Base-by-base conservation (phyloP, 2,888 invertebrate species). In the Dryadula phaetusa region DNA sequence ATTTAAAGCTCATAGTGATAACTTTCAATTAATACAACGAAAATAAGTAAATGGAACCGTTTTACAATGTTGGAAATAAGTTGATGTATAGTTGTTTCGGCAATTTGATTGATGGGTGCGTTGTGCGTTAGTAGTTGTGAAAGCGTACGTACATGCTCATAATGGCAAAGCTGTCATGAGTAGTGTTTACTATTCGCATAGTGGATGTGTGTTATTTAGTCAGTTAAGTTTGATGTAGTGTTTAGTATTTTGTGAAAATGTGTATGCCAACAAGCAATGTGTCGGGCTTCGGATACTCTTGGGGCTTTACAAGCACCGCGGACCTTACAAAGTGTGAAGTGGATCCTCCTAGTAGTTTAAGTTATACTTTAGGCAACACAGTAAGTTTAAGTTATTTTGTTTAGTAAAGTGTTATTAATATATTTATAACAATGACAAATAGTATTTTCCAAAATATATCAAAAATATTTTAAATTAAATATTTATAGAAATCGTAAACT, bases 211-310 rank as follows among this genome's bases (percentile, higher is more conserved):
- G 86, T 89, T 88, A n/a, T n/a, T n/a, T n/a, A 83, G 85, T 88
- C 82, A 78, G 81, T 83, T 87, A 85, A 84, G 85, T 84, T 83
- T 81, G 75, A 80, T 82, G 85, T 85, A 77, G 83, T 82, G 79
- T 80, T 77, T 76, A 75, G 76, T 75, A 72, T 77, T 75, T 67
- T 73, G 74, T 80, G 76, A 93, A 87, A 83, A 93, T 93, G 93
- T 93, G 93, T 90, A 93, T 93, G 93, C 93, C 93, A 75, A 93
- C 92, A 77, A 92, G 87, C 74, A 93, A 93, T 88, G 93, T 93
- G 69, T 86, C 93, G 80, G 92, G 92, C 71, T 93, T 93, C 80
- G 93, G 92, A 62, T 93, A 93, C 78, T 88, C 92, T 71, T 93
- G 93, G 93, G 92, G 92, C 72, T 93, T 93, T 78, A 90, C 92